phyloP scores from a whole-genome alignment of 1,140 invertebrate genomes.

The Cecropterus lyciades region DNA sequence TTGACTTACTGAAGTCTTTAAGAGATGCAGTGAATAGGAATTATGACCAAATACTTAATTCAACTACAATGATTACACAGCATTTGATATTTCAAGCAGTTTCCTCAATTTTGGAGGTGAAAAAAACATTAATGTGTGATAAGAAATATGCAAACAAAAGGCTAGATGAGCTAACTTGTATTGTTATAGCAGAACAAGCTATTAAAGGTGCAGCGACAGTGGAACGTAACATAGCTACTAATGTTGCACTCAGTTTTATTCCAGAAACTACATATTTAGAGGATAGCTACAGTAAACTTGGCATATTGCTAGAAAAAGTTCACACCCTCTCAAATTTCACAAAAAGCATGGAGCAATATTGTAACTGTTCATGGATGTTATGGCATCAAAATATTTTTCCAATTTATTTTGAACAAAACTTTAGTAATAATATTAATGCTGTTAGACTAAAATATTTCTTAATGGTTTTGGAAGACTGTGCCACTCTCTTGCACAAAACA shows the following conservation, averaged over 20 bases:
- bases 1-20: slow-evolving; percentile 93
- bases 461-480: slow-evolving; percentile 87
- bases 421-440: slow-evolving; percentile 86
- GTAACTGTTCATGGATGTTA: slow-evolving; percentile 92
- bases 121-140: slow-evolving; percentile 75
- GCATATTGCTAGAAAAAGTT: slow-evolving; percentile 86
- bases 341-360: slow-evolving; percentile 85
- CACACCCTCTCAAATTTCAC: slow-evolving; percentile 86
- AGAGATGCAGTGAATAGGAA: slow-evolving; percentile 87
- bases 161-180: slow-evolving; percentile 87
- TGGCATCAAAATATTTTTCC: slow-evolving; percentile 92
- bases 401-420: slow-evolving; percentile 90
- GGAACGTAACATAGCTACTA: slow-evolving; percentile 87
- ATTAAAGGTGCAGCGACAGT: slow-evolving; percentile 89
- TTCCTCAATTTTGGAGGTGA: slow-evolving; percentile 83
- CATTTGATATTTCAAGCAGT: slow-evolving; percentile 88
- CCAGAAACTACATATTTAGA: slow-evolving; percentile 84
- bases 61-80: slow-evolving; percentile 88
- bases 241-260: slow-evolving; percentile 88
- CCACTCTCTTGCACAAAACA: slow-evolving; percentile 62
- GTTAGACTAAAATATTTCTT: slow-evolving; percentile 88
- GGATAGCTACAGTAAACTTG: slow-evolving; percentile 83
- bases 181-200: slow-evolving; percentile 89
- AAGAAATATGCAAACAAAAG: slow-evolving; percentile 81
- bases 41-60: slow-evolving; percentile 85